Percentiles rank a stretch among this genome's conserved stretches.
These are phyloP conservation scores for Microcebus lehilahytsara DNA, from an alignment of 2,113 vertebrate species.

Conservation along the genomic window DNA sequence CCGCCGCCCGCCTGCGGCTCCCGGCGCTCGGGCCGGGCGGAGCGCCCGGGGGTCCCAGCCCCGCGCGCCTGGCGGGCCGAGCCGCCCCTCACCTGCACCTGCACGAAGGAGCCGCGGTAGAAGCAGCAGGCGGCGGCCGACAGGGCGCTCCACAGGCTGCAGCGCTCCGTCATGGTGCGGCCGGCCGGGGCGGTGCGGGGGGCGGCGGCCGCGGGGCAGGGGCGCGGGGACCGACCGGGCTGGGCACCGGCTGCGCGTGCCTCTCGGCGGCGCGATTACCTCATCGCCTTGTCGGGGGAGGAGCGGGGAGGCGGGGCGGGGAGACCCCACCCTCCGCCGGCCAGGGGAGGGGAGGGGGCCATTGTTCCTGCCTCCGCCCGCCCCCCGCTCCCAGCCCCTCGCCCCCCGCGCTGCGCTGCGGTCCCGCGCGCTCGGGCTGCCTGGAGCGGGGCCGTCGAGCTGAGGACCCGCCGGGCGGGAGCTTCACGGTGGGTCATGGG, in stretches of 20 bases:
- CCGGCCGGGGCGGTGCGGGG: conserved; percentile 35
- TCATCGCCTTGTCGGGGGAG: conserved; percentile 84
- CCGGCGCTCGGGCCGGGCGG: conserved; percentile 61
- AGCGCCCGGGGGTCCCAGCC: conserved; percentile 21
- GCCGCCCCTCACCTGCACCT: conserved; percentile 94
- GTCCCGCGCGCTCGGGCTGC: background rate
- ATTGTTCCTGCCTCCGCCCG: conserved; percentile 78
- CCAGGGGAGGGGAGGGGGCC: conserved; percentile 66
- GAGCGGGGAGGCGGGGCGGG: conserved; percentile 72
- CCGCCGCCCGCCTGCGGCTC: background rate
- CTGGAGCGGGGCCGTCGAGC: background rate
- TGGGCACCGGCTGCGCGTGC: conserved; percentile 81
- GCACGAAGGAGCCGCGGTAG: conserved; percentile 98
- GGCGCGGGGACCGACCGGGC: conserved; percentile 66
- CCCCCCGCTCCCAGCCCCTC: conserved; percentile 38
- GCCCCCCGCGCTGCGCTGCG: background rate
- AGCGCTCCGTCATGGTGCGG: conserved; percentile 93
- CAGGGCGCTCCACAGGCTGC: conserved; percentile 98
- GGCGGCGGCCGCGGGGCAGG: conserved; percentile 64
- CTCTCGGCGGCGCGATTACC: conserved; percentile 86
- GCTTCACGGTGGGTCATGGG: background rate
- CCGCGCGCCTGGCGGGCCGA: background rate
- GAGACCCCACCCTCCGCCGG: conserved; percentile 78
- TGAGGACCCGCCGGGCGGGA: background rate
- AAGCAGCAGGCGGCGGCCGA: conserved; percentile 99